phyloP scores from a whole-genome alignment of 2,113 vertebrate genomes.

The Catharus bicknelli region DNA sequence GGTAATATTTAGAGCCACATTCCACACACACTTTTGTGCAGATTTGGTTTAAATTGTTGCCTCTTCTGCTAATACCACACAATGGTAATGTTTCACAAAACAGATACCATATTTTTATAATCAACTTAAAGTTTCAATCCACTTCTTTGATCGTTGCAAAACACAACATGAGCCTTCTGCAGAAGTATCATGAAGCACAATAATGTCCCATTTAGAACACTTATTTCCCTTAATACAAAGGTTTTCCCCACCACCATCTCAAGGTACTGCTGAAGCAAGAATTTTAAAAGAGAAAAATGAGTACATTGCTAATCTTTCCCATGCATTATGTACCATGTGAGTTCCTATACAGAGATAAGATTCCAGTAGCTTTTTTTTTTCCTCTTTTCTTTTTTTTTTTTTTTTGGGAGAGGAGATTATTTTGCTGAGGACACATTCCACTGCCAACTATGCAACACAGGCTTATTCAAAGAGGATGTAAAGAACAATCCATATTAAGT shows the following conservation, averaged over 20 bases:
- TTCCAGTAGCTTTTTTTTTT: not conserved
- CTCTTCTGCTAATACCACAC: not conserved
- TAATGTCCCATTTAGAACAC: not conserved
- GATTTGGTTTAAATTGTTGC: not conserved
- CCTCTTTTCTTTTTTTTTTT: not conserved
- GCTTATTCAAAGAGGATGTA: not conserved
- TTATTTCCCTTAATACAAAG: not conserved
- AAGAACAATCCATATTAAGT: not conserved
- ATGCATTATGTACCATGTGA: not conserved
- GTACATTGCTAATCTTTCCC: not conserved
- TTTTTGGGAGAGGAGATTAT: not conserved
- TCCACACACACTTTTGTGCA: accelerated
- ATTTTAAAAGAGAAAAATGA: not conserved
- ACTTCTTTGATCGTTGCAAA: not conserved
- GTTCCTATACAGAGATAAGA: not conserved
- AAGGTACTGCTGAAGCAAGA: not conserved
- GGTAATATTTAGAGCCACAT: not conserved
- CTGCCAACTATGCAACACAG: not conserved
- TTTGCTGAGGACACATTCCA: not conserved
- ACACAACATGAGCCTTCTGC: not conserved
- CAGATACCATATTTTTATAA: not conserved
- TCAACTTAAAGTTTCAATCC: not conserved
- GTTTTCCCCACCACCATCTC: not conserved
- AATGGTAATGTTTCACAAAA: not conserved
- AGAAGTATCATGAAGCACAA: not conserved